Conservation (phyloP, 2,797 vertebrate genomes). For the Knipowitschia caucasica region DNA sequence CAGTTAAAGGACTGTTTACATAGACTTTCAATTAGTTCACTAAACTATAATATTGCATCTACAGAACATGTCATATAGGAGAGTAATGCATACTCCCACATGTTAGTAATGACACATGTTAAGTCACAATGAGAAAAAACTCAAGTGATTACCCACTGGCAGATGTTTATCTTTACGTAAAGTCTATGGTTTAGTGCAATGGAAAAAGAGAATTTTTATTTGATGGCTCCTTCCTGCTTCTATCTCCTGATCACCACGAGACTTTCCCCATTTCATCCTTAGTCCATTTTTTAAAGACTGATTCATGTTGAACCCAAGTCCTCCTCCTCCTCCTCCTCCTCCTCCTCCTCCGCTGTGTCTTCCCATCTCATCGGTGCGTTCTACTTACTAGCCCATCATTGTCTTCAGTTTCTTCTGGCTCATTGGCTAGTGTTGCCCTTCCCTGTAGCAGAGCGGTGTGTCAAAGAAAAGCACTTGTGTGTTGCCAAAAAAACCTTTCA, state of each 20-base stretch:
- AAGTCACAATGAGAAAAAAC: not conserved
- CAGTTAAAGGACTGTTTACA: not conserved
- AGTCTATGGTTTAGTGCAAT: slow-evolving; percentile 9
- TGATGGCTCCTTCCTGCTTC: slow-evolving; percentile 74
- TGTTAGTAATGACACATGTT: not conserved
- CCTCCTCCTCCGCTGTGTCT: slow-evolving; percentile 49
- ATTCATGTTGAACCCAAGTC: slow-evolving; percentile 47
- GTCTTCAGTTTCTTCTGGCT: slow-evolving; percentile 57
- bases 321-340: slow-evolving; percentile 20
- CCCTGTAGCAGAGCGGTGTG: slow-evolving; percentile 71
- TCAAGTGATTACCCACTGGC: not conserved
- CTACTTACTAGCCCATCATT: slow-evolving; percentile 42
- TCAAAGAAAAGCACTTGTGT: slow-evolving; percentile 73
- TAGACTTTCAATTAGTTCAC: not conserved
- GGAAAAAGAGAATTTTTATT: slow-evolving; percentile 19
- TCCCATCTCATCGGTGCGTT: slow-evolving; percentile 59
- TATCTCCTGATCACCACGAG: slow-evolving; percentile 76
- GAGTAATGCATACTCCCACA: not conserved
- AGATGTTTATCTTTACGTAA: slow-evolving; percentile 2
- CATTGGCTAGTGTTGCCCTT: slow-evolving; percentile 57
- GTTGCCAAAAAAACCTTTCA: slow-evolving; percentile 80
- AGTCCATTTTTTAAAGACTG: slow-evolving; percentile 64
- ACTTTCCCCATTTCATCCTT: slow-evolving; percentile 55
- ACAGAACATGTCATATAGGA: not conserved
- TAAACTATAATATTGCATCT: not conserved